Base-by-base conservation (phyloP, 1,140 invertebrate genomes). In the Asobara japonica region DNA sequence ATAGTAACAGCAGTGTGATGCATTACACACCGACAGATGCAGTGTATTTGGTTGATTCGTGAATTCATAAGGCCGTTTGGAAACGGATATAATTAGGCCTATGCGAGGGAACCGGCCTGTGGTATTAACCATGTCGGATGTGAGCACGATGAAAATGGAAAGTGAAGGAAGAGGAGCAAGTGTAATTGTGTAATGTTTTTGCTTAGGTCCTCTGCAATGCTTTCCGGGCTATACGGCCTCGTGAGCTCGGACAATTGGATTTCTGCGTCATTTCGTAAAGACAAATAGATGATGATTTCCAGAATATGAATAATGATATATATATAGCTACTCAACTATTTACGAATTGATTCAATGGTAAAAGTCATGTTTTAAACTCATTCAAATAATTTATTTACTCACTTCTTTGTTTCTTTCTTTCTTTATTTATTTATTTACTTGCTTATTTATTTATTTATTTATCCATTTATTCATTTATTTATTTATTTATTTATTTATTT, bases 81-180 rank as follows among this genome's bases (percentile, higher is more conserved):
- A 25, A 51, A 20, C 18, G 45, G 45, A 51, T 67, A 67, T 71
- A 69, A 60, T 56, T 69, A 69, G 29, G 48, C 45, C 8, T 18
- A 8, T 30, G 66, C 30, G 51, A n/a, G 31, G 38, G 68, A 27
- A 45, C 29, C 22, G 7, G 45, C 30, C 8, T 51, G 60, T 56
- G 64, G 45, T 20, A 31, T 74, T 75, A 77, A 76, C 73, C 76
- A 72, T 77, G 75, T 78, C 77, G 74, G 76, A 77, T 78, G 73
- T 77, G 73, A 22, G 18, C 25, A 38, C 71, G 71, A 73, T 81
- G 77, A 76, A 86, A 84, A 83, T 86, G 80, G 83, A 86, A 86
- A 86, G 84, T 85, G 77, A 76, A 74, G 79, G 80, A 82, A 83
- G 81, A 75, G 51, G 65, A 65, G 67, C 72, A 51, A 11, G 76